Conservation (phyloP, 2,888 invertebrate species). For the Scaptomyza caliginosa region DNA sequence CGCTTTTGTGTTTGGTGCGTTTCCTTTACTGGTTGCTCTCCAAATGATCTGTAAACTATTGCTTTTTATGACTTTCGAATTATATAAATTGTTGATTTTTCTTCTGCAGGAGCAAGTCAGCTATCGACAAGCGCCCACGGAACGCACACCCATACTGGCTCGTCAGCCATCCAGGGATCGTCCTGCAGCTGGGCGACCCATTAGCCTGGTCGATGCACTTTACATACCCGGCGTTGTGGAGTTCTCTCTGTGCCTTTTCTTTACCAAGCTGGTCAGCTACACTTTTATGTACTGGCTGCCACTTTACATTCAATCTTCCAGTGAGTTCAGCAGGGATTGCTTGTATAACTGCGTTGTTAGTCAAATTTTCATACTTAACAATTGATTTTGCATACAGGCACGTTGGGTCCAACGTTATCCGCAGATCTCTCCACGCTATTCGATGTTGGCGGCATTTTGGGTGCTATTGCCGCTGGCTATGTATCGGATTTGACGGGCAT, state of each 20-base stretch:
- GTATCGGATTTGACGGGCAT: constrained; percentile 93
- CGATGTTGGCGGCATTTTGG: constrained; percentile 95
- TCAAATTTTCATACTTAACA: neutral
- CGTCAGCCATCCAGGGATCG: constrained; percentile 35
- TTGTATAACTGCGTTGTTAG: no score
- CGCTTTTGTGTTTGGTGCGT: constrained; percentile 14
- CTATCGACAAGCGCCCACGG: constrained; percentile 81
- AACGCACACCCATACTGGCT: constrained; percentile 82
- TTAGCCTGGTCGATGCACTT: constrained; percentile 86
- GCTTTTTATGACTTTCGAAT: neutral
- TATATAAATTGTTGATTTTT: neutral
- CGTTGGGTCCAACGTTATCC: constrained; percentile 88
- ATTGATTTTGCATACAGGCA: constrained; percentile 85
- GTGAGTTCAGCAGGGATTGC: constrained; percentile 88
- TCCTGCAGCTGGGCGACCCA: constrained; percentile 61
- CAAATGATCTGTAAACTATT: neutral
- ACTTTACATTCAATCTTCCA: constrained; percentile 92
- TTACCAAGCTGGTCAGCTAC: constrained; percentile 98
- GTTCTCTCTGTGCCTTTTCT: constrained; percentile 96
- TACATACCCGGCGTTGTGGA: constrained; percentile 96
- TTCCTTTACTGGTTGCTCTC: neutral
- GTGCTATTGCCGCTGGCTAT: constrained; percentile 94
- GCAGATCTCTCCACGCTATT: constrained; percentile 92
- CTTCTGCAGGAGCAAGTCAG: constrained; percentile 78
- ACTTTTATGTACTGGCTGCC: constrained; percentile 99